Evolutionary conservation across 1,140 invertebrate species (phyloP).

Genomic region (Zaprionus africanus): DNA sequence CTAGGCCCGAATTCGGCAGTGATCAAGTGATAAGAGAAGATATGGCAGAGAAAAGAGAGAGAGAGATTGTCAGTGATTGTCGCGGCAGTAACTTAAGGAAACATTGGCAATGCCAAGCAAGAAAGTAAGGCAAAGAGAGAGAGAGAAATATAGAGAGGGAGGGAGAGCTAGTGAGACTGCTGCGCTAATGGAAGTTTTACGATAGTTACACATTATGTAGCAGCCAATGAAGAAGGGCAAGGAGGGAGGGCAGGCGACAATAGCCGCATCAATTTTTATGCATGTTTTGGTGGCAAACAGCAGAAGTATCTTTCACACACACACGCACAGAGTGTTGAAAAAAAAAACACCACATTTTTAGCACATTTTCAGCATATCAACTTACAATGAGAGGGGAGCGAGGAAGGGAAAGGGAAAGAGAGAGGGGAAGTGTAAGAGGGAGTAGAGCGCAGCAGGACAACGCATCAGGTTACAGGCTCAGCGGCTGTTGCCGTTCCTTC

Average conservation of each 20-base stretch:
- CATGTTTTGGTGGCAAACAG: conserved; percentile 16
- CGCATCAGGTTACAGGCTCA: conserved; percentile 68
- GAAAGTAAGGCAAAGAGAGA: neutral
- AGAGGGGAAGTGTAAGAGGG: no score
- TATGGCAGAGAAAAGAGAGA: neutral
- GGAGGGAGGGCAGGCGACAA: conserved; percentile 1
- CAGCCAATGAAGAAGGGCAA: neutral
- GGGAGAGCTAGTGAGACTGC: neutral
- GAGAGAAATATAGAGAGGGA: neutral
- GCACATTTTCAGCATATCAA: conserved; percentile 76
- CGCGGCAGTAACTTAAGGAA: conserved; percentile 42
- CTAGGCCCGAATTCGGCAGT: neutral
- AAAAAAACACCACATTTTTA: conserved; percentile 66
- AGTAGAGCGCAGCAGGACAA: conserved; percentile 35
- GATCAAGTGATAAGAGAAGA: conserved; percentile 39
- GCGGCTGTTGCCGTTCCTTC: neutral
- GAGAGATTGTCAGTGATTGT: conserved; percentile 19
- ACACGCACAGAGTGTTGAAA: conserved; percentile 25
- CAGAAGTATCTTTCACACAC: conserved; percentile 31
- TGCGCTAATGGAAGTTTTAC: conserved; percentile 75
- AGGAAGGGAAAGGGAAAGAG: no score
- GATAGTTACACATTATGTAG: conserved; percentile 62
- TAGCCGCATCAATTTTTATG: conserved; percentile 70
- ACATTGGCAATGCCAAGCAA: conserved; percentile 19
- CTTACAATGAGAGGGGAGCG: conserved; percentile 57